These are phyloP conservation scores for Trichomalopsis sarcophagae DNA, from an alignment of 1,140 invertebrate species.

Conservation along the genomic window DNA sequence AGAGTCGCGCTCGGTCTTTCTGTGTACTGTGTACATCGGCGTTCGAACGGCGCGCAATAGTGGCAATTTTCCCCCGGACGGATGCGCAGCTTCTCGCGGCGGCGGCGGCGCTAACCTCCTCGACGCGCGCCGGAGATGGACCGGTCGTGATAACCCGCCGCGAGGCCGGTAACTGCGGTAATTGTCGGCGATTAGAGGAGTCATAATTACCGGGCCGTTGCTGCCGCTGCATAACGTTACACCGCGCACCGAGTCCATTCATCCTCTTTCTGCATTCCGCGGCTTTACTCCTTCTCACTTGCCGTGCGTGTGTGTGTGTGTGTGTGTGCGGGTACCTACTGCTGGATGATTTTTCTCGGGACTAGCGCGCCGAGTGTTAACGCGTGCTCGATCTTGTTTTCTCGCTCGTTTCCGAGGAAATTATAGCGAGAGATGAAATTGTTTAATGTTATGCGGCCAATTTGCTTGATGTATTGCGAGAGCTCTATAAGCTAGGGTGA, in stretches of 20 bases:
- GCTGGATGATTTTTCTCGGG: not conserved
- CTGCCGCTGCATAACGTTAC: constrained; percentile 64
- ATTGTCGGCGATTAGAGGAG: constrained; percentile 72
- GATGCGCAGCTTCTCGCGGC: constrained; percentile 33
- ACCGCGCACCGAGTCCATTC: constrained; percentile 60
- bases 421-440: constrained; percentile 35
- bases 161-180: constrained; percentile 69
- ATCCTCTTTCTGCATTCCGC: constrained; percentile 57
- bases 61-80: constrained; percentile 45
- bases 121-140: constrained; percentile 63
- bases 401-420: not conserved
- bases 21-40: not conserved
- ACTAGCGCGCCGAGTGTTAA: constrained; percentile 12
- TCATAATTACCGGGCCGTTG: constrained; percentile 68
- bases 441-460: constrained; percentile 13
- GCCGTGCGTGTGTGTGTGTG: not conserved
- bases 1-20: not conserved
- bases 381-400: constrained; percentile 32
- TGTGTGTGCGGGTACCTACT: not conserved
- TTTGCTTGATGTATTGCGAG: not conserved
- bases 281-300: constrained; percentile 2
- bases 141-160: constrained; percentile 67
- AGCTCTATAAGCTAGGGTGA: not conserved
- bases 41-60: constrained; percentile 25
- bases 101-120: constrained; percentile 38